Evolutionary conservation across 2,797 vertebrate genomes (phyloP).

Genomic region (Petrocephalus sullivani): DNA sequence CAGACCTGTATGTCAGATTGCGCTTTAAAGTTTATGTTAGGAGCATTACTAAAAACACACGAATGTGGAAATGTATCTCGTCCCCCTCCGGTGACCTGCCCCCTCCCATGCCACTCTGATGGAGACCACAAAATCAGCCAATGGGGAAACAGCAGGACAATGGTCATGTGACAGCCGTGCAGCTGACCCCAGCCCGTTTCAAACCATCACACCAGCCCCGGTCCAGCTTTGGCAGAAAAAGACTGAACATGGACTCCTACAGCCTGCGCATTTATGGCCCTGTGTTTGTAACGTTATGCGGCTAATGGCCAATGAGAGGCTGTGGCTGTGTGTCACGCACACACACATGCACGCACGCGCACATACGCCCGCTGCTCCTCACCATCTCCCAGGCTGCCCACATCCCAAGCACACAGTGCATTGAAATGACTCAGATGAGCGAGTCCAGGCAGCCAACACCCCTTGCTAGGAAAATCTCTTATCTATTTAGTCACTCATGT

Average conservation of each 20-base stretch:
- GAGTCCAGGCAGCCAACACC: not conserved
- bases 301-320: not conserved
- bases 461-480: conserved; percentile 4
- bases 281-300: not conserved
- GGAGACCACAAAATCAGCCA: not conserved
- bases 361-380: conserved; percentile 21
- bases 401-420: not conserved
- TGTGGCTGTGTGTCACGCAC: not conserved
- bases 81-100: not conserved
- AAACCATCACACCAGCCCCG: not conserved
- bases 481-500: conserved; percentile 6
- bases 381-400: not conserved
- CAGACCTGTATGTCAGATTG: not conserved
- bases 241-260: not conserved
- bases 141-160: not conserved
- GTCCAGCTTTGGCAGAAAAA: not conserved
- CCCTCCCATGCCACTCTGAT: not conserved
- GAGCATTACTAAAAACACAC: not conserved
- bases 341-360: conserved; percentile 27
- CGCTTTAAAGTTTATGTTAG: not conserved
- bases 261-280: not conserved
- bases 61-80: not conserved
- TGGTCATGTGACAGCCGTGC: not conserved
- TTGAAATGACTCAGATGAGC: not conserved
- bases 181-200: not conserved